Conservation (phyloP, 1,140 invertebrate genomes). For the Papilio polytes region DNA sequence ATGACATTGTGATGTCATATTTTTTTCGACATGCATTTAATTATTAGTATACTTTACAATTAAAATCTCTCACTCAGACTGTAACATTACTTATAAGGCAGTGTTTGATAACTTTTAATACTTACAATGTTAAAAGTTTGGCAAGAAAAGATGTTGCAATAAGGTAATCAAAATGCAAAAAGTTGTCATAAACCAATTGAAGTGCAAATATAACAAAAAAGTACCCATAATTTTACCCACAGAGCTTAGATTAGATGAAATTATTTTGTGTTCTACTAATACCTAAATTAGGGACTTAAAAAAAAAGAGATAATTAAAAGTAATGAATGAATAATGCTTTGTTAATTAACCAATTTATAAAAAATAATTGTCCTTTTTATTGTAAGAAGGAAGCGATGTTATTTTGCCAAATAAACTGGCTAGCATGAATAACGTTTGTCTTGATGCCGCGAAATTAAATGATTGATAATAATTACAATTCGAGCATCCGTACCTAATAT, state of each 20-base stretch:
- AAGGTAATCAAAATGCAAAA: neutral
- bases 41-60: neutral
- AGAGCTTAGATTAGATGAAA: neutral
- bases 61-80: slow-evolving; percentile 27
- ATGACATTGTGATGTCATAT: neutral
- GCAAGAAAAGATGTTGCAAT: slow-evolving; percentile 18
- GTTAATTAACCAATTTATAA: neutral
- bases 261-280: neutral
- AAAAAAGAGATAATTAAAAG: too few relatives aligned
- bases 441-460: neutral
- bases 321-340: too few relatives aligned
- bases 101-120: slow-evolving; percentile 11
- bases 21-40: neutral
- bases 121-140: slow-evolving; percentile 18
- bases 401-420: neutral
- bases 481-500: neutral
- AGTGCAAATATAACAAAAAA: neutral
- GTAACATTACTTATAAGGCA: slow-evolving; percentile 18
- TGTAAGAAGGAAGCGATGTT: neutral
- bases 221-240: neutral
- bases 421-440: neutral
- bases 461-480: slow-evolving; percentile 12
- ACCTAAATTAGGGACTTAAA: too few relatives aligned
- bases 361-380: neutral
- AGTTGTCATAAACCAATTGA: neutral